These are phyloP conservation scores for Sarcophaga carnaria DNA, from an alignment of 2,888 invertebrate species.

Conservation along the genomic window DNA sequence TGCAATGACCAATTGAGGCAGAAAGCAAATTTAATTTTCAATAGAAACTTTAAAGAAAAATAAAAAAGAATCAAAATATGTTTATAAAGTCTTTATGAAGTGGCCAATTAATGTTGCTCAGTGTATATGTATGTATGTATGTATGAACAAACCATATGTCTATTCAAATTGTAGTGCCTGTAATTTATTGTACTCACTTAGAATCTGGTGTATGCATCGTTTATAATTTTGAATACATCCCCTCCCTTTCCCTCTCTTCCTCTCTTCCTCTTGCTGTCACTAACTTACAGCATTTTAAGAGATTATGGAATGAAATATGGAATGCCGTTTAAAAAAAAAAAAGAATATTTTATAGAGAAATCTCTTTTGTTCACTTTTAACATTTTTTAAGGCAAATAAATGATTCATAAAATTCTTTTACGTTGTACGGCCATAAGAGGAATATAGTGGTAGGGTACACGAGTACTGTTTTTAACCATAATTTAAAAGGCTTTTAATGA, in stretches of 20 bases:
- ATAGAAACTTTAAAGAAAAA: too few species aligned
- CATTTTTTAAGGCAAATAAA: neutral
- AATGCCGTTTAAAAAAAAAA: neutral
- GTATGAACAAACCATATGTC: neutral
- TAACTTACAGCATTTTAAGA: neutral
- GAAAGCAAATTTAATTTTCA: too few species aligned
- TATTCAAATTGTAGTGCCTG: conserved; percentile 6
- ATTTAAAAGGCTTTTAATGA: neutral
- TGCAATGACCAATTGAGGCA: too few species aligned
- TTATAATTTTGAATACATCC: conserved; percentile 1
- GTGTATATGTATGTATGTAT: too few species aligned
- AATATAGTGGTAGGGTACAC: neutral
- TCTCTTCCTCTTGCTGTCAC: neutral
- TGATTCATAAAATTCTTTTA: conserved; percentile 3
- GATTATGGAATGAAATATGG: neutral
- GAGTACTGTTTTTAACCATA: neutral
- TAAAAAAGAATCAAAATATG: too few species aligned
- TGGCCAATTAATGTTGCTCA: too few species aligned
- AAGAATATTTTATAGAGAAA: neutral
- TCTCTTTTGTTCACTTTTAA: neutral
- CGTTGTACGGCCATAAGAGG: neutral
- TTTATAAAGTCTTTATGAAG: too few species aligned
- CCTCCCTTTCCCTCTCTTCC: neutral
- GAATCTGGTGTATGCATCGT: conserved; percentile 12
- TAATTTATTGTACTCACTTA: conserved; percentile 39